phyloP scores from a whole-genome alignment of 2,888 invertebrate genomes.

The Stenchaetothrips biformis region DNA sequence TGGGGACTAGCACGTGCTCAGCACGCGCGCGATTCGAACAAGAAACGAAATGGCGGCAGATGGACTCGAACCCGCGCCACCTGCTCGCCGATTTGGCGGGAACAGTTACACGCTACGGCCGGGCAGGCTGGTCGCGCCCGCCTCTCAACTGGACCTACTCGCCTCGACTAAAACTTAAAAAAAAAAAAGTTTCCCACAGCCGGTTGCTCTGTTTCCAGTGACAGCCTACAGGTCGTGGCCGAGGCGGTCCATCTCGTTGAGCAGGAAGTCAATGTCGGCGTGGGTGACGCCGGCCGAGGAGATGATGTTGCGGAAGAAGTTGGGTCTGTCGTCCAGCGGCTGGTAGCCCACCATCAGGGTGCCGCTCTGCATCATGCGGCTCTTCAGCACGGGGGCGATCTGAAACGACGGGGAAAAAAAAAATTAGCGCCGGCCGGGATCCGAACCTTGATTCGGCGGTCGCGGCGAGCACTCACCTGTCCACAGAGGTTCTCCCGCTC shows the following conservation, averaged over 20 bases:
- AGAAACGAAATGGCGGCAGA: no score
- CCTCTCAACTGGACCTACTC: no score
- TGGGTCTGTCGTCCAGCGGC: constrained; percentile 91
- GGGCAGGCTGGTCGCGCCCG: no score
- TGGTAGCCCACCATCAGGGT: constrained; percentile 99
- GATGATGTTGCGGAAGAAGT: constrained; percentile 98
- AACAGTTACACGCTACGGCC: no score
- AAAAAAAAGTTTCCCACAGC: no score
- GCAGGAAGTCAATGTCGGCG: constrained; percentile 88
- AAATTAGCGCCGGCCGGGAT: background rate
- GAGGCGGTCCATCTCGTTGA: constrained; percentile 89
- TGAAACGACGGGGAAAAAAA: constrained; percentile 46
- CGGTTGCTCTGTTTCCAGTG: background rate
- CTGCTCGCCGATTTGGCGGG: no score
- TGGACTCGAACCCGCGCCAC: no score
- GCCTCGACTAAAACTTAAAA: no score
- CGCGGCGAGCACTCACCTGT: constrained; percentile 63
- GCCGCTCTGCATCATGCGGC: constrained; percentile 96
- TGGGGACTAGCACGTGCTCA: no score
- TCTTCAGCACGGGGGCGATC: constrained; percentile 94
- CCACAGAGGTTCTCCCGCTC: constrained; percentile 74
- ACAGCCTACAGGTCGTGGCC: constrained; percentile 78
- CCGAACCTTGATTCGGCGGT: no score
- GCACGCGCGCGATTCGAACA: no score
- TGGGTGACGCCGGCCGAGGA: constrained; percentile 91